phyloP scores from a whole-genome alignment of 2,797 vertebrate species.

The Microchirus variegatus region DNA sequence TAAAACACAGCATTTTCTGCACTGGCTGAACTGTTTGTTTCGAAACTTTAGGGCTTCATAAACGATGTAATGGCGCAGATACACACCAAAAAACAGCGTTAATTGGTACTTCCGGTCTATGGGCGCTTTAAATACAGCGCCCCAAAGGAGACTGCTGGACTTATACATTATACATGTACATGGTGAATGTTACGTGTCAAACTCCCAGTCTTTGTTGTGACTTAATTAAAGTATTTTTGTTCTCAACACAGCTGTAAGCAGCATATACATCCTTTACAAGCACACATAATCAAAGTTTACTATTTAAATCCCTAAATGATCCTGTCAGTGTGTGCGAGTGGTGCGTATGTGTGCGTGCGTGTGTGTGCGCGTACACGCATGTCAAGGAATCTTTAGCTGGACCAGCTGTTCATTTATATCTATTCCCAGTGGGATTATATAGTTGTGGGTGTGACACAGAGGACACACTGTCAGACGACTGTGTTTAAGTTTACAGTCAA shows the following conservation, averaged over 20 bases:
- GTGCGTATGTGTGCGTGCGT: neutral
- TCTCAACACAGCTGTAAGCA: slow-evolving; percentile 26
- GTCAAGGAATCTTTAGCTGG: slow-evolving; percentile 3
- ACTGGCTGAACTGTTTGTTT: too few relatives aligned
- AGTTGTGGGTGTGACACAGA: slow-evolving; percentile 11
- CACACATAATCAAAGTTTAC: slow-evolving; percentile 17
- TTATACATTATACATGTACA: neutral
- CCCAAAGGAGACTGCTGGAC: too few relatives aligned
- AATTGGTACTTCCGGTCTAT: too few relatives aligned
- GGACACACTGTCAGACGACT: neutral
- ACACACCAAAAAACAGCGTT: too few relatives aligned
- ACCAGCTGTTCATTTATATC: slow-evolving; percentile 38
- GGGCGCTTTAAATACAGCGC: too few relatives aligned
- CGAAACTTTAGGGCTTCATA: too few relatives aligned
- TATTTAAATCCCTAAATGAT: slow-evolving; percentile 26
- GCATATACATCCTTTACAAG: slow-evolving; percentile 18
- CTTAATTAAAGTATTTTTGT: slow-evolving; percentile 28
- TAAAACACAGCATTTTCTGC: too few relatives aligned
- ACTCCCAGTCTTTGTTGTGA: slow-evolving; percentile 18
- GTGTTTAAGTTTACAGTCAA: neutral
- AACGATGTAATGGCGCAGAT: too few relatives aligned
- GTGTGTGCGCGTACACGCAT: neutral
- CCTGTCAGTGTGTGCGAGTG: slow-evolving; percentile 17
- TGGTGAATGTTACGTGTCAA: neutral
- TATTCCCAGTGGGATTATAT: neutral